These are phyloP conservation scores for Bicyclus anynana DNA, from an alignment of 1,140 invertebrate genomes.

Conservation along the genomic window DNA sequence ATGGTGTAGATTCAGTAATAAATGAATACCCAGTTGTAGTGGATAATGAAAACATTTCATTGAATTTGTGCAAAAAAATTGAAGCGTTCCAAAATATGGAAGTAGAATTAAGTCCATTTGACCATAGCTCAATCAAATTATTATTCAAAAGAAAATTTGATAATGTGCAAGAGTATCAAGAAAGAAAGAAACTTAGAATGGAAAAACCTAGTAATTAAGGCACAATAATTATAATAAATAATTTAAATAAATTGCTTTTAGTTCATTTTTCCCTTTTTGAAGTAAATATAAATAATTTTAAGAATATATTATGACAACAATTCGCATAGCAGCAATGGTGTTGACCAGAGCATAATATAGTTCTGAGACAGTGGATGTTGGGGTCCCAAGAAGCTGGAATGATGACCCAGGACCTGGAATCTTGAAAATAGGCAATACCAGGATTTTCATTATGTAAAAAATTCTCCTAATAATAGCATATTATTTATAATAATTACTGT, in stretches of 20 bases:
- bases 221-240: background rate
- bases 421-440: too few relatives aligned
- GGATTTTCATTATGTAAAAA: too few relatives aligned
- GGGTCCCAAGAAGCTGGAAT: too few relatives aligned
- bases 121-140: conserved; percentile 75
- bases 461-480: too few relatives aligned
- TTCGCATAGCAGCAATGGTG: too few relatives aligned
- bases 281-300: too few relatives aligned
- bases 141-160: conserved; percentile 87
- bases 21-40: conserved; percentile 49
- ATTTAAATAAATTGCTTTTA: background rate
- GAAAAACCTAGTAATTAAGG: conserved; percentile 29
- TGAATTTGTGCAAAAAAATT: conserved; percentile 33
- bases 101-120: conserved; percentile 14
- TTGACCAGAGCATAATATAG: too few relatives aligned
- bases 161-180: conserved; percentile 86
- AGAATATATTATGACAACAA: too few relatives aligned
- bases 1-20: conserved; percentile 38
- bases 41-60: conserved; percentile 38
- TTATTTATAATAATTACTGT: too few relatives aligned
- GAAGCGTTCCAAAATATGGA: conserved; percentile 44
- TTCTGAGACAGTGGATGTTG: too few relatives aligned
- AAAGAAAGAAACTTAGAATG: conserved; percentile 81
- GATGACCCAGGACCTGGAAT: too few relatives aligned
- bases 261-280: too few relatives aligned